phyloP scores from a whole-genome alignment of 2,797 vertebrate genomes.

The Anguilla megastoma region DNA sequence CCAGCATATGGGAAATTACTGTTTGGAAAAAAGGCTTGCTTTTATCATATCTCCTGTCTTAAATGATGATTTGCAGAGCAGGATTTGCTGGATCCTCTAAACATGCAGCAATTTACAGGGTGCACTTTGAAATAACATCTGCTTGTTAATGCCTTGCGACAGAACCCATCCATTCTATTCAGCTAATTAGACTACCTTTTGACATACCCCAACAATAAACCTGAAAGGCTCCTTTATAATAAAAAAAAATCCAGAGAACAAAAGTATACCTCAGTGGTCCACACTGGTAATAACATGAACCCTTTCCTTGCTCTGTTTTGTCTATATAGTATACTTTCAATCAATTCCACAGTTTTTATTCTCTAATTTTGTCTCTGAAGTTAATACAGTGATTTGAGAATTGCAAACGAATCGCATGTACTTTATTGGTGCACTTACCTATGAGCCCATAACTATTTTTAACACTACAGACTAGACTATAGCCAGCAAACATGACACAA shows the following conservation, averaged over 20 bases:
- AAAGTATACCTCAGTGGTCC: background rate
- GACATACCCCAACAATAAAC: background rate
- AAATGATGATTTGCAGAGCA: background rate
- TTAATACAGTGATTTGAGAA: background rate
- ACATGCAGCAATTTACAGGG: background rate
- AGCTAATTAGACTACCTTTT: constrained; percentile 15
- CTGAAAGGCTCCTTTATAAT: background rate
- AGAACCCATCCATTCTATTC: background rate
- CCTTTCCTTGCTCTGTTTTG: background rate
- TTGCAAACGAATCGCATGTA: background rate
- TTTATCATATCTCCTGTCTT: background rate
- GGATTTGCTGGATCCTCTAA: background rate
- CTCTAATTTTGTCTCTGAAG: background rate
- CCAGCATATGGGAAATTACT: background rate
- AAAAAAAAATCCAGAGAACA: background rate
- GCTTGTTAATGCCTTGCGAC: background rate
- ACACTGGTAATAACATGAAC: background rate
- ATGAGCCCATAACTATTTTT: background rate
- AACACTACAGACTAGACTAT: background rate
- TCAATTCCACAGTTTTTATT: background rate
- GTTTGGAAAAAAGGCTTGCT: background rate
- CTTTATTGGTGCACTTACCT: background rate
- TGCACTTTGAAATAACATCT: constrained; percentile 10
- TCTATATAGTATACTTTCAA: background rate
- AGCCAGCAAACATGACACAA: background rate